These are phyloP conservation scores for Nipponia nippon DNA, from an alignment of 2,113 vertebrate species.

Conservation along the genomic window DNA sequence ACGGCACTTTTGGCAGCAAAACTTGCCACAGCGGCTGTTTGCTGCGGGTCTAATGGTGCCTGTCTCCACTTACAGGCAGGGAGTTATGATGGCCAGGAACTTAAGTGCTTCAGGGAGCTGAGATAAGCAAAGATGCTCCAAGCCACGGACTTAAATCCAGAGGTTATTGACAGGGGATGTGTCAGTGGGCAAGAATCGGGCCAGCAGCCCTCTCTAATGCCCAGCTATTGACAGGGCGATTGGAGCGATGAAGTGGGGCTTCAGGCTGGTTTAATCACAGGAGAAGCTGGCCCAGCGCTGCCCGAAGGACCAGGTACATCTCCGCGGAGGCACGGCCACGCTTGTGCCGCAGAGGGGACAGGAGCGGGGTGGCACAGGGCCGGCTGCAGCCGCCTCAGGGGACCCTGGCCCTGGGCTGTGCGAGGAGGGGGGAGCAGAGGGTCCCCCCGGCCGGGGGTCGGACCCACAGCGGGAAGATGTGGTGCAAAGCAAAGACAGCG, in stretches of 20 bases:
- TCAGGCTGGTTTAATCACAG: background rate
- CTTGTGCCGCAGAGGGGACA: background rate
- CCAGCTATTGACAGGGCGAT: background rate
- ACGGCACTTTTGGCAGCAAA: background rate
- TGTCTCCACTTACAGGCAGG: background rate
- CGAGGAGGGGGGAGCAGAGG: background rate
- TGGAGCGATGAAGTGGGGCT: background rate
- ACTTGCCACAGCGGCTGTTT: background rate
- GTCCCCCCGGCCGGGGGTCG: accelerated
- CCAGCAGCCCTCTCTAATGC: background rate
- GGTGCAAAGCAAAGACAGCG: accelerated
- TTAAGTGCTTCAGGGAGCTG: background rate
- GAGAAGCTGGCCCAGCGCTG: background rate
- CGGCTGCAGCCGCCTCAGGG: background rate
- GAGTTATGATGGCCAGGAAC: background rate
- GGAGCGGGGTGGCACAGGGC: background rate
- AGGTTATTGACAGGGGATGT: background rate
- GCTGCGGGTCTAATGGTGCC: background rate
- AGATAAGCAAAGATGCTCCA: background rate
- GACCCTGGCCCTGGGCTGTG: accelerated
- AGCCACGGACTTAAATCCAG: background rate
- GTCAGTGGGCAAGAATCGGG: accelerated
- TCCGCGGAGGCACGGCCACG: accelerated
- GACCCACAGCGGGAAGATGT: accelerated
- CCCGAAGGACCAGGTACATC: accelerated